Evolutionary conservation across 2,113 vertebrate species (phyloP), one percentile per base, ranked within the genome.

Genomic region (Dasypus novemcinctus): DNA sequence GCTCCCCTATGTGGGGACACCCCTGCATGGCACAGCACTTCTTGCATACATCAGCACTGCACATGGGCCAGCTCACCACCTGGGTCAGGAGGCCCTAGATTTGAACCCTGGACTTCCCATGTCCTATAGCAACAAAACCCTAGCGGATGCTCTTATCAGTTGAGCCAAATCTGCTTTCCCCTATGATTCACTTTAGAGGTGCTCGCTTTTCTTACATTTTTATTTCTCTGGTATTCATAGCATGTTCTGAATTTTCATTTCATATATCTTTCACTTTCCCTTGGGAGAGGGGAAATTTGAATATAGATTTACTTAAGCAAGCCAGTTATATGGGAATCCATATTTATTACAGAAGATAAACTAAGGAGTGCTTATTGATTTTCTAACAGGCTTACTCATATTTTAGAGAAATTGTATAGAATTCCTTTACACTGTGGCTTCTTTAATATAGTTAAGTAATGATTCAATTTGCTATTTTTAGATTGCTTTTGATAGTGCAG

Each of bases 321-420:
- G 64, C 38, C 46, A 21, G 74, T 81, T 93, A 57, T 52, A 4
- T 68, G 61, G 78, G 46, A 78, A 85, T 75, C 66, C 46, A 31
- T 87, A 63, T 72, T 93, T 69, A 93, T 94, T 88, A 78, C 81
- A 84, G 59, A 83, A 80, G 69, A 57, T 82, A 90, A 61, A 29
- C 46, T 36, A 76, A 93, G 33, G 71, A 20, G 33, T 49, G 7
- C 81, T 82, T 92, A 92, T 76, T 94, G 95, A 72, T 88, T 90
- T 96, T 85, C 94, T 69, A 82, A 46, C 36, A 82, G 74, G 68
- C 52, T 74, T 81, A 38, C 41, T 90, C 79, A 46, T 27, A n/a
- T 92, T 84, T 93, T 68, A 57, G 36, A 54, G n/a, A 94, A 72
- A 87, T 91, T 83, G 41, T 84, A 52, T 36, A 75, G 46, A 46